A percentile compares a stretch with the other conserved stretches of the same genome.
phyloP scores from a whole-genome alignment of 2,888 invertebrate genomes.

The Endomychus coccineus region DNA sequence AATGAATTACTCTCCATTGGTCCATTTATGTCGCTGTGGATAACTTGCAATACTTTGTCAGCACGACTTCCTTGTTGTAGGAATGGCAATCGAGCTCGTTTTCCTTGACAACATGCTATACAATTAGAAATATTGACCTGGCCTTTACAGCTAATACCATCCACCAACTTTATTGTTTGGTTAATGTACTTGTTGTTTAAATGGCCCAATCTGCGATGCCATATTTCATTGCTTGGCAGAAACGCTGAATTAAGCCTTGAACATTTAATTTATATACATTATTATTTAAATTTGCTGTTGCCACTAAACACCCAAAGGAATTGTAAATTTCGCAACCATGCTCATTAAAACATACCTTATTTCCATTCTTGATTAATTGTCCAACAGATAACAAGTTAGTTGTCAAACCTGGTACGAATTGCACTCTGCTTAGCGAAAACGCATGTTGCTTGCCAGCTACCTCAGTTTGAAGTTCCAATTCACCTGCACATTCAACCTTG shows the following conservation, averaged over 20 bases:
- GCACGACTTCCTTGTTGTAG: constrained; percentile 12
- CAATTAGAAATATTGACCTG: constrained; percentile 11
- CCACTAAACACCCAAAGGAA: constrained; percentile 1
- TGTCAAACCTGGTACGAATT: constrained; percentile 17
- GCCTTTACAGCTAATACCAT: constrained; percentile 8
- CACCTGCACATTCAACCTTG: constrained; percentile 19
- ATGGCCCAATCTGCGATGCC: constrained; percentile 1
- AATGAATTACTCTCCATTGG: constrained; percentile 6
- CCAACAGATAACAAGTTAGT: constrained; percentile 19
- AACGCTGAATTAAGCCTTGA: neutral
- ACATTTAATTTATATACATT: constrained; percentile 6
- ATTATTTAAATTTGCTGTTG: constrained; percentile 4
- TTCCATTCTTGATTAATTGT: constrained; percentile 18
- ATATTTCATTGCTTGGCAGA: constrained; percentile 9
- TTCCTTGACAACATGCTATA: constrained; percentile 22
- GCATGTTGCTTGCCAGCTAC: no score
- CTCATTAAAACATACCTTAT: constrained; percentile 15
- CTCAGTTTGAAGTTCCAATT: no score
- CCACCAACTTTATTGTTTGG: neutral
- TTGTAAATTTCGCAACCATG: constrained; percentile 8
- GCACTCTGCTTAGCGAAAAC: no score
- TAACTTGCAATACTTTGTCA: constrained; percentile 6
- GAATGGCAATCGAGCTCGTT: constrained; percentile 29
- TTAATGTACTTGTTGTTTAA: neutral
- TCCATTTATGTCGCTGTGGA: no score